A percentile compares a stretch with the other conserved stretches of the same genome.
Evolutionary conservation across 2,888 invertebrate species (phyloP).

Genomic region (Dryobotodes eremita): DNA sequence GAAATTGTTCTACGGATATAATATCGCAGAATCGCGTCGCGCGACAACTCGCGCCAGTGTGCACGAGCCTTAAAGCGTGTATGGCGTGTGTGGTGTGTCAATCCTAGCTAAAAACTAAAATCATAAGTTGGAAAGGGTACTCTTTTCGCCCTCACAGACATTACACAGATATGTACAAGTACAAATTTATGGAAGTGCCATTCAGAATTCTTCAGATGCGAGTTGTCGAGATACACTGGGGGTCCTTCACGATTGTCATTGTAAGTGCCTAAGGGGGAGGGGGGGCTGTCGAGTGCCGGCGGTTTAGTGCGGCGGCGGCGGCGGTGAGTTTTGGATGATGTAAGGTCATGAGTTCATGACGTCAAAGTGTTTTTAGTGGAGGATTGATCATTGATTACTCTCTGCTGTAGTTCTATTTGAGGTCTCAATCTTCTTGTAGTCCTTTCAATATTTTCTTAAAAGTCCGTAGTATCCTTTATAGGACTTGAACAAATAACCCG

Average conservation of each 20-base stretch:
- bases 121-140: slow-evolving; percentile 11
- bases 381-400: neutral
- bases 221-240: slow-evolving; percentile 39
- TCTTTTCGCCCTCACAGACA: slow-evolving; percentile 10
- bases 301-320: slow-evolving; percentile 10
- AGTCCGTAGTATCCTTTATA: neutral
- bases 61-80: too few species aligned
- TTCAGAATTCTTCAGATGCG: slow-evolving; percentile 40
- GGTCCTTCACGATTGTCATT: slow-evolving; percentile 53
- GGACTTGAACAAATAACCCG: neutral
- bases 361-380: neutral
- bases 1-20: too few species aligned
- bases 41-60: too few species aligned
- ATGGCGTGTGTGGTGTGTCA: too few species aligned
- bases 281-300: slow-evolving; percentile 20
- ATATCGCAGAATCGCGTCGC: too few species aligned
- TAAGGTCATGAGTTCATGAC: neutral
- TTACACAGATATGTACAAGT: slow-evolving; percentile 32
- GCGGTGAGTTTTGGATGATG: neutral
- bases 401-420: neutral
- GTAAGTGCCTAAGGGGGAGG: slow-evolving; percentile 29
- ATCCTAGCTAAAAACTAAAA: neutral
- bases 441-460: neutral
- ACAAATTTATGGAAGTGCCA: slow-evolving; percentile 50
- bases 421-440: neutral